A percentile compares a stretch with the other conserved stretches of the same genome.
These are phyloP conservation scores for Habroteleia sp. DNA, from an alignment of 2,888 invertebrate species.

Conservation along the genomic window DNA sequence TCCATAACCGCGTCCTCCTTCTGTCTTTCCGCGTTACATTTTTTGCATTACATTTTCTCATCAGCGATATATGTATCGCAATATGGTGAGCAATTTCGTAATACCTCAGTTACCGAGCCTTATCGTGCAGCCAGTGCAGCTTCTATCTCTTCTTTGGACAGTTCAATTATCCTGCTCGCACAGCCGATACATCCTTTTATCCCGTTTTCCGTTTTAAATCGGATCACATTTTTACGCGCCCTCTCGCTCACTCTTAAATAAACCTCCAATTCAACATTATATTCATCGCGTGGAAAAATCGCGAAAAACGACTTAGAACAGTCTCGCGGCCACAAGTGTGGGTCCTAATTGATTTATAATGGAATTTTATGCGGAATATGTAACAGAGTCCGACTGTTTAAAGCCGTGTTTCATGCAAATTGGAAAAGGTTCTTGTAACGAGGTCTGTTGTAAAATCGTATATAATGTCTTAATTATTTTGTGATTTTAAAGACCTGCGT, in stretches of 20 bases:
- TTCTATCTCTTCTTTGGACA: constrained; percentile 67
- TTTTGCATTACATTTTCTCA: constrained; percentile 61
- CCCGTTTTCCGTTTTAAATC: constrained; percentile 62
- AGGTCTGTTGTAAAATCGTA: constrained; percentile 13
- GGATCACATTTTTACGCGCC: constrained; percentile 25
- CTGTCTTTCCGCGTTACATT: constrained; percentile 54
- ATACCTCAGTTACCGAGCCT: constrained; percentile 65
- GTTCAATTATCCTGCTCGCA: constrained; percentile 68
- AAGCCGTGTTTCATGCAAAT: constrained; percentile 48
- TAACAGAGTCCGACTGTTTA: constrained; percentile 16
- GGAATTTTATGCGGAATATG: constrained; percentile 17
- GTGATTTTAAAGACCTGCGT: constrained; percentile 2
- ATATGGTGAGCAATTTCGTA: constrained; percentile 67
- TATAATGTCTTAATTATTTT: constrained; percentile 21
- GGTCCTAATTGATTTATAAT: constrained; percentile 53
- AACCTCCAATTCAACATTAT: constrained; percentile 34
- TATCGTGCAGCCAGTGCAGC: constrained; percentile 52
- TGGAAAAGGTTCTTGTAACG: constrained; percentile 37
- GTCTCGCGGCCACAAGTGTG: neutral
- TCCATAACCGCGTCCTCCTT: constrained; percentile 36
- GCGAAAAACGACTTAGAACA: constrained; percentile 23
- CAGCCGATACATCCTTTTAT: constrained; percentile 57
- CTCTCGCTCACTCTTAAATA: constrained; percentile 24
- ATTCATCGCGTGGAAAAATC: constrained; percentile 34
- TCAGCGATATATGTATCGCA: constrained; percentile 67